Evolutionary conservation across 2,888 invertebrate species (phyloP).

Genomic region (Mamestra brassicae): DNA sequence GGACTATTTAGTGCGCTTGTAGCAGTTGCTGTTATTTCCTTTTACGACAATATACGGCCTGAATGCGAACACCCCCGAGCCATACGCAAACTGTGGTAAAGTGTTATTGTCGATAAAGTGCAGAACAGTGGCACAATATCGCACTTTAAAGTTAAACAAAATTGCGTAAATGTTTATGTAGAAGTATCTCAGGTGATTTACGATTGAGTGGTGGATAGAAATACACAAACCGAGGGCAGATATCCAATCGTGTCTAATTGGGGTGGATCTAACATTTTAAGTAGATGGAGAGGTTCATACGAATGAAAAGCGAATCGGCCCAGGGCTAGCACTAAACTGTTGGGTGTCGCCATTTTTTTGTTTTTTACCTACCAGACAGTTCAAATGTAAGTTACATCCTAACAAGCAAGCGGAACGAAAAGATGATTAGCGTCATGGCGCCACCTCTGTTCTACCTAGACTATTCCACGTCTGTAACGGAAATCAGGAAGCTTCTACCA

Average conservation of each 20-base stretch:
- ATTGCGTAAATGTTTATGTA: slow-evolving; percentile 17
- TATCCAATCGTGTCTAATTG: background rate
- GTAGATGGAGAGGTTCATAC: no score
- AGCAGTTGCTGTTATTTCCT: slow-evolving; percentile 59
- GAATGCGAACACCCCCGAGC: slow-evolving; percentile 45
- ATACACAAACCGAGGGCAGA: no score
- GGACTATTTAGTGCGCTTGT: slow-evolving; percentile 28
- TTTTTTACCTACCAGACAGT: background rate
- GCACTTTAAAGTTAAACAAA: slow-evolving; percentile 15
- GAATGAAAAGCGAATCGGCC: background rate
- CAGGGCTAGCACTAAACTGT: background rate
- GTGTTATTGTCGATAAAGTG: slow-evolving; percentile 50
- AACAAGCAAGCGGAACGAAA: background rate
- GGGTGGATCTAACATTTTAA: background rate
- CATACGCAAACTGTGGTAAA: slow-evolving; percentile 28
- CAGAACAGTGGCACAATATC: slow-evolving; percentile 45
- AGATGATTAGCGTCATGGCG: slow-evolving; percentile 2
- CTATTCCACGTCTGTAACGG: slow-evolving; percentile 21
- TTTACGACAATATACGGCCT: slow-evolving; percentile 47
- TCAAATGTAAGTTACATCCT: background rate
- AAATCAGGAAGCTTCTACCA: slow-evolving; percentile 53
- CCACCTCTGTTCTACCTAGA: slow-evolving; percentile 1
- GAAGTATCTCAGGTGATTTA: background rate
- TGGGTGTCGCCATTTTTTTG: no score
- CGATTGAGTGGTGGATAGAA: background rate